Evolutionary conservation across 2,888 invertebrate species (phyloP), one percentile per base, ranked within the genome.

Genomic region (Acleris holmiana): DNA sequence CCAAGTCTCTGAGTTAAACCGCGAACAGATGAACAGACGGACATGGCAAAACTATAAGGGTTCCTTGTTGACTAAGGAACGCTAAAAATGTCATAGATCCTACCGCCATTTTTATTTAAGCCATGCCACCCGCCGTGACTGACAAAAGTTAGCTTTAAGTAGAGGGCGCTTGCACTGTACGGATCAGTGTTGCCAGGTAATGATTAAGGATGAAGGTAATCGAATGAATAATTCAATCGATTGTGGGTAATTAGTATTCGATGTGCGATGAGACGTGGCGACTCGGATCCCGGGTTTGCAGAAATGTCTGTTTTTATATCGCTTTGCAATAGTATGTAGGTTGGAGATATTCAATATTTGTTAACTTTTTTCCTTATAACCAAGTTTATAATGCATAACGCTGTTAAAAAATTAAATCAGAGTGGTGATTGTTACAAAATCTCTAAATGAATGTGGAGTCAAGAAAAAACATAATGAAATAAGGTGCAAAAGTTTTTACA

Each of bases 221-320:
- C 71, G 73, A 73, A 66, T 80, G 79, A 80, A 83, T 83, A 76
- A 83, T 82, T 79, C 78, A 79, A 73, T 72, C 64, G 72, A 73
- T 73, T 74, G 70, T 66, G 72, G 73, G 69, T 73, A 76, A 78
- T 84, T 83, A 79, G 78, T 80, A 84, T 84, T 77, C 84, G 73
- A 76, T 69, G 62, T 55, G 44, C 67, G 72, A 69, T 67, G 62
- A 69, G 70, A 73, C 75, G 76, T 75, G 78, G 71, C 66, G 71
- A 69, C 67, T 66, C 60, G 69, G 65, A 50, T 64, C 58, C 61
- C 55, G 48, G 65, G 49, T 49, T 57, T 56, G 50, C 62, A 29
- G 40, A 25, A 50, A 49, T 50, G 25, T 50, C 44, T 47, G 29
- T 46, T 57, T 57, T 57, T 29, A 47, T 47, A 23, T 19, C 23